A percentile compares a stretch with the other conserved stretches of the same genome.
phyloP scores from a whole-genome alignment of 1,140 invertebrate species.

The Formica selysi region DNA sequence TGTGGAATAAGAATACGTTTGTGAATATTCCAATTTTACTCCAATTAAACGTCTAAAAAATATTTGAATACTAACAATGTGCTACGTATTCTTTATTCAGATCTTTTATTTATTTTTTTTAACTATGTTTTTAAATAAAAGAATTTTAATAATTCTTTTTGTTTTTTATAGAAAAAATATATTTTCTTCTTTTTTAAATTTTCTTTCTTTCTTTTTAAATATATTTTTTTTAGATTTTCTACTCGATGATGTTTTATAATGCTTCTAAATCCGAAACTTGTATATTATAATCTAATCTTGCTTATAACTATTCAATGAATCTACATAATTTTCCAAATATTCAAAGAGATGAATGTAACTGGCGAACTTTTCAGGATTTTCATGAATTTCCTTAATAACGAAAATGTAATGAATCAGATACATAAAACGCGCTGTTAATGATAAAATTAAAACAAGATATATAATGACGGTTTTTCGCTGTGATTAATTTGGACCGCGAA shows the following conservation, averaged over 20 bases:
- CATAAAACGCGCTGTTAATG: neutral
- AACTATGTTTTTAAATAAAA: too few species aligned
- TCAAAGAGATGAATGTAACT: neutral
- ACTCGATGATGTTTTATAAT: neutral
- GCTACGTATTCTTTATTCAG: neutral
- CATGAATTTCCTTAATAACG: neutral
- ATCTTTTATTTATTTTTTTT: neutral
- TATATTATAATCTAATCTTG: slow-evolving; percentile 14
- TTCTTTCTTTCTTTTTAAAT: neutral
- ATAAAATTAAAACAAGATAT: slow-evolving; percentile 10
- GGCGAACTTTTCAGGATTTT: neutral
- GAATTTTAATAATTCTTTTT: neutral
- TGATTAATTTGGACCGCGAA: slow-evolving; percentile 9
- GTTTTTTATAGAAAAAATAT: neutral
- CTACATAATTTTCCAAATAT: neutral
- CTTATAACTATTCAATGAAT: slow-evolving; percentile 10
- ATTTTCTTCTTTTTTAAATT: neutral
- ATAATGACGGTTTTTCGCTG: neutral
- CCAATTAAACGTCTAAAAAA: neutral
- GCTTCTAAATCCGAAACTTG: neutral
- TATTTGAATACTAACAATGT: slow-evolving; percentile 15
- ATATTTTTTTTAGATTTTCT: neutral
- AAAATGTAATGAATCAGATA: neutral
- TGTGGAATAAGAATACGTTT: neutral
- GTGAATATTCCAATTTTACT: neutral